Conservation (phyloP, 2,888 invertebrate genomes). For the Carcina quercana region DNA sequence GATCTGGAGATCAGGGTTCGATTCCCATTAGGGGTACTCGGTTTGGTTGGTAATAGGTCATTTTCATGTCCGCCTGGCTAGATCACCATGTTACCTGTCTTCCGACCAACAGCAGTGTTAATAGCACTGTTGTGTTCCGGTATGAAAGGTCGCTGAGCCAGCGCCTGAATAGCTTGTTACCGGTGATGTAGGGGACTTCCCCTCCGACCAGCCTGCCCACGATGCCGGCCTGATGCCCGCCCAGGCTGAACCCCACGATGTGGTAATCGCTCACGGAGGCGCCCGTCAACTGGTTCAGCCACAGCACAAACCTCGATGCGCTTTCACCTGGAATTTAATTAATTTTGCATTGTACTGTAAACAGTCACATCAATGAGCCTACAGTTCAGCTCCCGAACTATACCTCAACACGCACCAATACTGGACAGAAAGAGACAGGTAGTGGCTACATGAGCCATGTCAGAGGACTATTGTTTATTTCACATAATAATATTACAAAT, state of each 20-base stretch:
- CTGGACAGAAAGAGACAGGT: too few relatives aligned
- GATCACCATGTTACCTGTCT: background rate
- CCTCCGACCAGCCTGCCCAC: constrained; percentile 25
- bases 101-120: background rate
- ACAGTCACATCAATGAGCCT: background rate
- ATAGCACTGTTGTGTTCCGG: background rate
- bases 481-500: background rate
- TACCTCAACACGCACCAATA: too few relatives aligned
- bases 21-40: background rate
- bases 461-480: too few relatives aligned
- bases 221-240: constrained; percentile 29
- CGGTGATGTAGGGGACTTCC: constrained; percentile 27
- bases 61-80: background rate
- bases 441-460: too few relatives aligned
- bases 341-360: background rate
- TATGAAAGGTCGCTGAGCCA: background rate
- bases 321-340: constrained; percentile 24
- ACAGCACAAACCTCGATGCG: constrained; percentile 28
- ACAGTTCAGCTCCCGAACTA: background rate
- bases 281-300: constrained; percentile 25
- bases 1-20: too few relatives aligned
- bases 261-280: constrained; percentile 20
- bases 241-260: constrained; percentile 28
- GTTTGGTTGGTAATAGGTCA: background rate
- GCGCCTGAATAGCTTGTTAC: constrained; percentile 14